phyloP scores from a whole-genome alignment of 2,888 invertebrate genomes.

The Galeopsomyia nigrocyanea region DNA sequence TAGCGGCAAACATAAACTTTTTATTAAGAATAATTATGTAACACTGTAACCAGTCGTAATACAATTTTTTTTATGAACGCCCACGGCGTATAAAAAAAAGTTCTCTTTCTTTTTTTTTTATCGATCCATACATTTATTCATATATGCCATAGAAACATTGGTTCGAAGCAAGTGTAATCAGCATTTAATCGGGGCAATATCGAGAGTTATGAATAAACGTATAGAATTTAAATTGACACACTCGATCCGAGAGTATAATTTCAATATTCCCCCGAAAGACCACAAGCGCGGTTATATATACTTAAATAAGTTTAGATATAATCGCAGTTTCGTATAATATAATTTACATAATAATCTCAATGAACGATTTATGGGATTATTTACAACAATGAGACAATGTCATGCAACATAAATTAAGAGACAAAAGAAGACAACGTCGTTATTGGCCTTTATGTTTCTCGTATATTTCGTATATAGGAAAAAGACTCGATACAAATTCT shows the following conservation, averaged over 20 bases:
- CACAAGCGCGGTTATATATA: conserved; percentile 4
- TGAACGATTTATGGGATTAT: conserved; percentile 55
- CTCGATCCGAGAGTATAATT: neutral
- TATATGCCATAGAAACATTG: conserved; percentile 29
- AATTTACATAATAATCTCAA: conserved; percentile 52
- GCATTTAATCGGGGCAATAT: conserved; percentile 25
- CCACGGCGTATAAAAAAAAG: conserved; percentile 37
- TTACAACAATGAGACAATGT: conserved; percentile 57
- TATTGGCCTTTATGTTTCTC: too few relatives aligned
- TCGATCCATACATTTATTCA: conserved; percentile 25
- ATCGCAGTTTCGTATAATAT: conserved; percentile 44
- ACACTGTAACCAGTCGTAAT: conserved; percentile 45
- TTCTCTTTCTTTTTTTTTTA: conserved; percentile 20
- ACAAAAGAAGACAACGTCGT: conserved; percentile 5
- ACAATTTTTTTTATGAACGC: conserved; percentile 43
- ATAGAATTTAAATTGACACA: too few relatives aligned
- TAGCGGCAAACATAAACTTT: conserved; percentile 45
- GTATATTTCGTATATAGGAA: too few relatives aligned
- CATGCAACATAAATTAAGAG: conserved; percentile 53
- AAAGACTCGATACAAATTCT: neutral
- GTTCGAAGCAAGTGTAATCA: conserved; percentile 35
- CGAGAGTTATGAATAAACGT: conserved; percentile 5
- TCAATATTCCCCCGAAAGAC: conserved; percentile 32
- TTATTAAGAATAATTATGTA: conserved; percentile 43
- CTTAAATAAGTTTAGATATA: conserved; percentile 31